Percentiles rank a stretch among this genome's conserved stretches.
phyloP scores from a whole-genome alignment of 2,113 vertebrate species.

The Epinephelus fuscoguttatus region DNA sequence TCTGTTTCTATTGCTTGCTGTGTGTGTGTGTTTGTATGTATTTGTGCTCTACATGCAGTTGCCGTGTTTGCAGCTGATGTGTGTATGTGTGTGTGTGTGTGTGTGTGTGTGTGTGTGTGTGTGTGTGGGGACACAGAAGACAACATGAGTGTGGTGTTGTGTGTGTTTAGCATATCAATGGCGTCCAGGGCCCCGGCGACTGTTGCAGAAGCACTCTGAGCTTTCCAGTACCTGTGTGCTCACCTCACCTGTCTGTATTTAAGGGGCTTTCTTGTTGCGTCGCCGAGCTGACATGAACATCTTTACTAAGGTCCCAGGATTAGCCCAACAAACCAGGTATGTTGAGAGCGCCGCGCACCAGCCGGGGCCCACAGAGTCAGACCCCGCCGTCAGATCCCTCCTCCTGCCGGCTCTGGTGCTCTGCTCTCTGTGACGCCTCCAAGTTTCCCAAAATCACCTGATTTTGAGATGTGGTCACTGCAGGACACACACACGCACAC shows the following conservation, averaged over 20 bases:
- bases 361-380: not conserved
- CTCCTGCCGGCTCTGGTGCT: constrained; percentile 20
- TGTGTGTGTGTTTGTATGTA: constrained; percentile 44
- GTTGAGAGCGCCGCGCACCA: constrained; percentile 52
- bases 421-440: constrained; percentile 23
- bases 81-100: too few relatives aligned
- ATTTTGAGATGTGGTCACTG: not conserved
- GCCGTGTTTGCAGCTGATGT: constrained; percentile 36
- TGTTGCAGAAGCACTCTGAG: constrained; percentile 73
- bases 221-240: constrained; percentile 74
- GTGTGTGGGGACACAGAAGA: constrained; percentile 2
- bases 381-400: constrained; percentile 7
- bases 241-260: constrained; percentile 79
- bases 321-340: constrained; percentile 86
- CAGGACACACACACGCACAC: constrained; percentile 6
- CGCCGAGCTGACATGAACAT: constrained; percentile 86
- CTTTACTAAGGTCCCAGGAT: constrained; percentile 85
- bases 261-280: constrained; percentile 76
- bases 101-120: constrained; percentile 20
- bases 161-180: constrained; percentile 85
- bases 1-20: not conserved
- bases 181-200: constrained; percentile 50
- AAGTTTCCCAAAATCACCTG: constrained; percentile 54
- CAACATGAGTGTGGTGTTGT: constrained; percentile 30
- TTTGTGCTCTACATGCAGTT: constrained; percentile 13